A percentile compares a stretch with the other conserved stretches of the same genome.
These are phyloP conservation scores for Pongo pygmaeus DNA, from an alignment of 2,113 vertebrate genomes.

Conservation along the genomic window DNA sequence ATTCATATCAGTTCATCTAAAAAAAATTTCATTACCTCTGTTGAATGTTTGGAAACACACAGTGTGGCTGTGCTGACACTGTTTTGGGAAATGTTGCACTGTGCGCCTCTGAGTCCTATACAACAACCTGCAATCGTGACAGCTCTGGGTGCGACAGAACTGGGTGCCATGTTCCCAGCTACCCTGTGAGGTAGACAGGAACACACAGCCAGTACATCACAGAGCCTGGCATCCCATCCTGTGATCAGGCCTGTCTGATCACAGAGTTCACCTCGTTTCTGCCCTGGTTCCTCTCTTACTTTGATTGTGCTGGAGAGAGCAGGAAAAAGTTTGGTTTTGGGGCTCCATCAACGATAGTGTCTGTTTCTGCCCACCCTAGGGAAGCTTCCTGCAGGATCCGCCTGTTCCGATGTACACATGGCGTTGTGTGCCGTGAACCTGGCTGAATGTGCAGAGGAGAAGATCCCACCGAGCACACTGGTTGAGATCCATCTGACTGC, in stretches of 20 bases:
- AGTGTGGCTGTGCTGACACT: not conserved
- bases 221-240: not conserved
- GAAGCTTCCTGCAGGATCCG: constrained; percentile 91
- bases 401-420: constrained; percentile 91
- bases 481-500: constrained; percentile 95
- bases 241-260: not conserved
- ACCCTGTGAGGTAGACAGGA: not conserved
- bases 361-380: constrained; percentile 81
- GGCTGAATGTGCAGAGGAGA: constrained; percentile 93
- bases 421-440: constrained; percentile 96
- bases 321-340: not conserved
- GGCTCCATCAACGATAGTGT: not conserved
- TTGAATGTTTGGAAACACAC: not conserved
- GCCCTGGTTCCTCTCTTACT: not conserved
- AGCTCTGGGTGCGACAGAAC: too few species aligned
- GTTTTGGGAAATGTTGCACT: not conserved
- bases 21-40: not conserved
- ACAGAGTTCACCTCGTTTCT: not conserved
- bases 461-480: constrained; percentile 90
- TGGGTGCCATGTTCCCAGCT: not conserved
- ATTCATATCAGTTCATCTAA: not conserved
- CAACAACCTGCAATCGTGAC: too few species aligned
- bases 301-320: not conserved
- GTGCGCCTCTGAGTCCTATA: accelerated
- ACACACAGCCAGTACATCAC: not conserved